Conservation (phyloP, 2,888 invertebrate species). For the Tetramorium bicarinatum region DNA sequence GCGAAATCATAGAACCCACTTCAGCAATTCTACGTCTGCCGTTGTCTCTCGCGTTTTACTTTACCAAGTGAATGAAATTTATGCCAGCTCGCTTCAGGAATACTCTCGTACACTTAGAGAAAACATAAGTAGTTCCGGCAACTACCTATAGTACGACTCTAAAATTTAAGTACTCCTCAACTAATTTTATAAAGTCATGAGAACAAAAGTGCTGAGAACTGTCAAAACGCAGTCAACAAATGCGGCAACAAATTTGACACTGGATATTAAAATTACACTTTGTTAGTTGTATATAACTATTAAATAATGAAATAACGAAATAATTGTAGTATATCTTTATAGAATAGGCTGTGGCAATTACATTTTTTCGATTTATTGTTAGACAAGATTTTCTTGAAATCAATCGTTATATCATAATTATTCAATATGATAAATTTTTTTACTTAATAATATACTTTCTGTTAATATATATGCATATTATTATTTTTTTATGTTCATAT, state of each 20-base stretch:
- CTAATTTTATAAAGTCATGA: conserved; percentile 1
- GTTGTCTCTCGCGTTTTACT: neutral
- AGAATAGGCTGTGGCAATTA: neutral
- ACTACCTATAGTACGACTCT: neutral
- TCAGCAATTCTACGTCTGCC: neutral
- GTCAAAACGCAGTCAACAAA: neutral
- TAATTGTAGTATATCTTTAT: neutral
- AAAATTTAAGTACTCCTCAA: neutral
- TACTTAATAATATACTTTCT: neutral
- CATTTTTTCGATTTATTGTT: neutral
- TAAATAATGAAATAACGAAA: neutral
- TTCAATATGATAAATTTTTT: neutral
- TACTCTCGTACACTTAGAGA: neutral
- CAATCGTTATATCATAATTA: neutral
- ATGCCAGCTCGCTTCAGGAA: neutral
- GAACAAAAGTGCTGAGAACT: neutral
- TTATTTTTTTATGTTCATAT: neutral
- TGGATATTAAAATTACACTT: neutral
- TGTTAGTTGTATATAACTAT: neutral
- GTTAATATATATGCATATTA: neutral
- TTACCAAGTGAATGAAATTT: neutral
- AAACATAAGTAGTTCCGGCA: conserved; percentile 7
- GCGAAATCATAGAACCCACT: conserved; percentile 22
- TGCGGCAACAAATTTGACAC: neutral
- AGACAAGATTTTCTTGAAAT: neutral